Base-by-base conservation (phyloP, 2,888 invertebrate genomes). In the Epiperipatus broadwayi region DNA sequence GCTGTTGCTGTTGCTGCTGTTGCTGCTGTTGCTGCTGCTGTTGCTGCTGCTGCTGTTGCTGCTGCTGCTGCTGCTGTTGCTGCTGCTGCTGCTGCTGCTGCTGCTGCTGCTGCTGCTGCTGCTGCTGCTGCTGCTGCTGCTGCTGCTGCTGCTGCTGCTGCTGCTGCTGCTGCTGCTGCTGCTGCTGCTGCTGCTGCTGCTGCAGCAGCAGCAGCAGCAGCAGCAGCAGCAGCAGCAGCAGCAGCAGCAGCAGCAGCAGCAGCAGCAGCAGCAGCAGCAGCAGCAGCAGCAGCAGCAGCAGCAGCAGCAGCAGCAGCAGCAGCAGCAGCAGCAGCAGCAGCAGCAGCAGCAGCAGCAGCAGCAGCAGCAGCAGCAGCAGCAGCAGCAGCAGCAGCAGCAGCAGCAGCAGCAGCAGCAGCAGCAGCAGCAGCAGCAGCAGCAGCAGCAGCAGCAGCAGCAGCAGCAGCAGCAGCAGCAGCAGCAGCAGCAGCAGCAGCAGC, bases 211-310 rank as follows among this genome's bases (percentile, higher is more conserved):
- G 36, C 35, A 37, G 41, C 35, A 42, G 37, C 40, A 42, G 37
- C 35, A 42, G 41, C 35, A 42, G 41, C 35, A 42, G 41, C 35
- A 42, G 41, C 35, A 42, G 41, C 40, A 42, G 37, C 35, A 42
- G 41, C 25, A 25, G 25, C 25, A 25, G 25, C 25, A 25, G 25
- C 25, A 25, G 25, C 25, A 25, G 25, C 25, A 25, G 25, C 25
- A 25, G 25, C 25, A 25, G 25, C 25, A 25, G 25, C 25, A 25
- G 16, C 36, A 29, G 21, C 14, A 15, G 18, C 40, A 29, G 15
- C 19, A 8, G 20, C 37, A 41, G 28, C 7, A 15, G 14, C 18
- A 15, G 14, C 8, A 19, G 37, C 16, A 36, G 34, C 16, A 36
- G 36, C 16, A 31, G 35, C 10, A 32, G 32, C 16, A 36, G 36